Percentiles rank a stretch among this genome's conserved stretches.
These are phyloP conservation scores for Cerastis leucographa DNA, from an alignment of 2,888 invertebrate species.

Conservation along the genomic window DNA sequence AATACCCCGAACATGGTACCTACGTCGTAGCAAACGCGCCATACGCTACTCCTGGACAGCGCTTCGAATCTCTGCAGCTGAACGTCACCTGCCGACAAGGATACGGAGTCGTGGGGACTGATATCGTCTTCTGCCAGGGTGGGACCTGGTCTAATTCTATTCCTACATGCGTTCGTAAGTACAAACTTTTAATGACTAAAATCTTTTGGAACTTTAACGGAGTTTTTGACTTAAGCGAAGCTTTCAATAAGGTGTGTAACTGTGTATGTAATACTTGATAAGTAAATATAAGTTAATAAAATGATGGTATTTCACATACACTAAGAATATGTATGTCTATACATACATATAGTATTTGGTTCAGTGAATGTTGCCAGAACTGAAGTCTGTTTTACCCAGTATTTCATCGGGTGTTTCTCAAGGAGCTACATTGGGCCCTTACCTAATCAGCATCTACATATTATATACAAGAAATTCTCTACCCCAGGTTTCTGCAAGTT, in stretches of 20 bases:
- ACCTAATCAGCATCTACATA: not conserved
- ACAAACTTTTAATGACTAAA: constrained; percentile 6
- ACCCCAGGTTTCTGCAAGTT: constrained; percentile 76
- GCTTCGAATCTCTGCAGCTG: constrained; percentile 68
- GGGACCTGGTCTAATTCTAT: constrained; percentile 73
- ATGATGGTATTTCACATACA: not conserved
- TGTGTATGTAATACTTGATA: not conserved
- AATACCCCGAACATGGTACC: constrained; percentile 74
- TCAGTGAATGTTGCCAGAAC: not conserved
- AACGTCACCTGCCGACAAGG: constrained; percentile 76
- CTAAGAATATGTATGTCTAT: not conserved
- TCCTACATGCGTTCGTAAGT: constrained; percentile 70
- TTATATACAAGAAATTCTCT: not conserved
- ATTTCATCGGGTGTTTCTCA: constrained; percentile 7
- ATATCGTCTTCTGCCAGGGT: constrained; percentile 70
- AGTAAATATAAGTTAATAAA: not conserved
- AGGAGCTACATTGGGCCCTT: constrained; percentile 21
- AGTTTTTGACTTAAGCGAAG: not conserved
- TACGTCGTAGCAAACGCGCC: constrained; percentile 73
- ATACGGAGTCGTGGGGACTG: constrained; percentile 70
- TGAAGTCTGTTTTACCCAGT: rapidly evolving
- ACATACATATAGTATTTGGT: not conserved
- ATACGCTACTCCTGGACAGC: constrained; percentile 72
- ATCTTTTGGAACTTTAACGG: not conserved
- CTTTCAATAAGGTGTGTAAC: not conserved